Conservation (phyloP, 2,888 invertebrate species). For the Eupithecia tripunctaria region DNA sequence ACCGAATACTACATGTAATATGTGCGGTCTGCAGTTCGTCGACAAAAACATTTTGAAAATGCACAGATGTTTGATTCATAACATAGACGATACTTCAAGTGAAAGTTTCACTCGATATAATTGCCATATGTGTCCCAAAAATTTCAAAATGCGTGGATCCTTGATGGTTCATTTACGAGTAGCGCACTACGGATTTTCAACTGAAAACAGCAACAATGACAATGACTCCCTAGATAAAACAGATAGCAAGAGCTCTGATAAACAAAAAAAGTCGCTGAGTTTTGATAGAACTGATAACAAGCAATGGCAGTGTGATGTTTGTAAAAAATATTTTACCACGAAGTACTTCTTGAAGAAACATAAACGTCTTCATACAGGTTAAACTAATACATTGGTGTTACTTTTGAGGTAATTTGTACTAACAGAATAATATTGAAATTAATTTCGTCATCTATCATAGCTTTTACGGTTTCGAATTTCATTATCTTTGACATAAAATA, state of each 20-base stretch:
- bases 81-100: slow-evolving; percentile 68
- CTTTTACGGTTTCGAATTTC: slow-evolving; percentile 28
- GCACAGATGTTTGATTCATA: slow-evolving; percentile 90
- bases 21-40: slow-evolving; percentile 89
- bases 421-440: slow-evolving; percentile 60
- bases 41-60: slow-evolving; percentile 88
- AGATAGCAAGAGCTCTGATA: slow-evolving; percentile 48
- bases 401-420: slow-evolving; percentile 79
- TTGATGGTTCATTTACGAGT: slow-evolving; percentile 92
- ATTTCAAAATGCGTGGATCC: slow-evolving; percentile 92
- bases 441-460: slow-evolving; percentile 17
- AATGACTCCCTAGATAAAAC: slow-evolving; percentile 45
- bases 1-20: slow-evolving; percentile 82
- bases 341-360: slow-evolving; percentile 96
- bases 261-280: slow-evolving; percentile 53
- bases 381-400: slow-evolving; percentile 73
- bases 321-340: slow-evolving; percentile 93
- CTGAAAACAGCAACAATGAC: slow-evolving; percentile 53
- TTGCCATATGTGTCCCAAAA: slow-evolving; percentile 91
- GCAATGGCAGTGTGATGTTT: slow-evolving; percentile 94
- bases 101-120: slow-evolving; percentile 82
- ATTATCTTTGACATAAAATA: slow-evolving; percentile 19
- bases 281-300: slow-evolving; percentile 86
- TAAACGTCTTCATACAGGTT: slow-evolving; percentile 93
- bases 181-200: slow-evolving; percentile 87